These are phyloP conservation scores for Trichacis sp. DNA, from an alignment of 2,888 invertebrate species.

Conservation along the genomic window DNA sequence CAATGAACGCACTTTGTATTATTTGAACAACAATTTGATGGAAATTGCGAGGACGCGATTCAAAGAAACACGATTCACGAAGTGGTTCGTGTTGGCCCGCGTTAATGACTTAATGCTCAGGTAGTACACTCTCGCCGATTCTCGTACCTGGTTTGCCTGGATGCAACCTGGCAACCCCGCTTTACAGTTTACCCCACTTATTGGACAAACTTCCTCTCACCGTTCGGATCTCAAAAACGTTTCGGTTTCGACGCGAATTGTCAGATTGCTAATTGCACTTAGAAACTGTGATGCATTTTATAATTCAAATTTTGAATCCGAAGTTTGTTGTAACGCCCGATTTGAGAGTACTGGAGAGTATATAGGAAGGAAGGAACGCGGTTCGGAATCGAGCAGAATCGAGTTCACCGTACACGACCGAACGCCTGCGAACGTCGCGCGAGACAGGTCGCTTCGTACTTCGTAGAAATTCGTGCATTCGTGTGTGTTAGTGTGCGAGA, in stretches of 20 bases:
- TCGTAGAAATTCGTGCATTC: too few species aligned
- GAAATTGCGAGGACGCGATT: too few species aligned
- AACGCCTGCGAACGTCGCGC: too few species aligned
- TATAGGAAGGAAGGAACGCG: conserved; percentile 30
- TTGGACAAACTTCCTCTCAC: conserved; percentile 36
- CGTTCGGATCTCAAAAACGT: conserved; percentile 1
- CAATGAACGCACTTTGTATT: too few species aligned
- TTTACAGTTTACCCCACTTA: conserved; percentile 25
- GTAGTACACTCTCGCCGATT: conserved; percentile 42
- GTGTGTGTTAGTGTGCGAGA: too few species aligned
- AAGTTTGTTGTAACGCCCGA: background rate
- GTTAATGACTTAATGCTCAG: conserved; percentile 25
- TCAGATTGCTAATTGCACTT: too few species aligned
- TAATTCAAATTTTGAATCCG: background rate
- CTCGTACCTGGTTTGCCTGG: conserved; percentile 37
- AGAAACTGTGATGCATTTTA: too few species aligned
- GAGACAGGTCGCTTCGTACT: conserved; percentile 34
- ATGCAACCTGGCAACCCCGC: conserved; percentile 44
- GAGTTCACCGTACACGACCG: conserved; percentile 34
- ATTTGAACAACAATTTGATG: too few species aligned
- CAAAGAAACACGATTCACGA: too few species aligned
- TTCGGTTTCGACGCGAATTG: background rate
- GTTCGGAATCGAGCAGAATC: conserved; percentile 28
- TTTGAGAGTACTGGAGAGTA: background rate
- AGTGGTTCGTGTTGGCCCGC: background rate